A percentile compares a stretch with the other conserved stretches of the same genome.
Evolutionary conservation across 1,140 invertebrate species (phyloP).

Genomic region (Listronotus bonariensis): DNA sequence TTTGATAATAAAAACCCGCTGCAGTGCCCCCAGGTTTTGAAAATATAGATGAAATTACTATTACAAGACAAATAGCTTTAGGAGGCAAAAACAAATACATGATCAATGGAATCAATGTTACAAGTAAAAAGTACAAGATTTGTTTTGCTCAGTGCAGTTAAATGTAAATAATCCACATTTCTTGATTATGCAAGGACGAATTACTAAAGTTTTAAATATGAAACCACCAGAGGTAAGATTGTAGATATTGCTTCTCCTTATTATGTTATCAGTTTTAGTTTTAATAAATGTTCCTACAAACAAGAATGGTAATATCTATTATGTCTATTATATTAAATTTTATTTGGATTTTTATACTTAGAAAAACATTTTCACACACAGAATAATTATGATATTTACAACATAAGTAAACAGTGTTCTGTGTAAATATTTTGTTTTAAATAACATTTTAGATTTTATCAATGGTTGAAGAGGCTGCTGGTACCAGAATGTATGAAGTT

Average conservation of each 20-base stretch:
- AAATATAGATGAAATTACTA: slow-evolving; percentile 87
- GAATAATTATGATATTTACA: too few species aligned
- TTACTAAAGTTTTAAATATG: slow-evolving; percentile 99
- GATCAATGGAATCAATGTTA: slow-evolving; percentile 91
- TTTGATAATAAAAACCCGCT: slow-evolving; percentile 91
- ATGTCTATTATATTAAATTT: too few species aligned
- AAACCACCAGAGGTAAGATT: slow-evolving; percentile 86
- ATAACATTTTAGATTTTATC: slow-evolving; percentile 74
- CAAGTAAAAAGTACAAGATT: slow-evolving; percentile 89
- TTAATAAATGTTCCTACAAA: too few species aligned
- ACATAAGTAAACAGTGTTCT: too few species aligned
- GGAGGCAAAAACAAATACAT: slow-evolving; percentile 92
- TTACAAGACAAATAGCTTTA: slow-evolving; percentile 85
- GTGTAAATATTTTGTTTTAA: too few species aligned
- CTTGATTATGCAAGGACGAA: slow-evolving; percentile 99
- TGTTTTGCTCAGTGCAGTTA: slow-evolving; percentile 95
- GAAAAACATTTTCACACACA: too few species aligned
- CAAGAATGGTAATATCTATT: too few species aligned
- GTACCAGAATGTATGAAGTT: slow-evolving; percentile 95
- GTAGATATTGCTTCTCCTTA: too few species aligned
- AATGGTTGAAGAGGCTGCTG: slow-evolving; percentile 99
- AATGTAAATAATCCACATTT: slow-evolving; percentile 99
- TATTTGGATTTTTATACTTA: slow-evolving; percentile 13
- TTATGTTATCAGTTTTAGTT: too few species aligned
- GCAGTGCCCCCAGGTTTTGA: slow-evolving; percentile 93